Base-by-base conservation (phyloP, 2,113 vertebrate genomes). In the Alethe diademata region DNA sequence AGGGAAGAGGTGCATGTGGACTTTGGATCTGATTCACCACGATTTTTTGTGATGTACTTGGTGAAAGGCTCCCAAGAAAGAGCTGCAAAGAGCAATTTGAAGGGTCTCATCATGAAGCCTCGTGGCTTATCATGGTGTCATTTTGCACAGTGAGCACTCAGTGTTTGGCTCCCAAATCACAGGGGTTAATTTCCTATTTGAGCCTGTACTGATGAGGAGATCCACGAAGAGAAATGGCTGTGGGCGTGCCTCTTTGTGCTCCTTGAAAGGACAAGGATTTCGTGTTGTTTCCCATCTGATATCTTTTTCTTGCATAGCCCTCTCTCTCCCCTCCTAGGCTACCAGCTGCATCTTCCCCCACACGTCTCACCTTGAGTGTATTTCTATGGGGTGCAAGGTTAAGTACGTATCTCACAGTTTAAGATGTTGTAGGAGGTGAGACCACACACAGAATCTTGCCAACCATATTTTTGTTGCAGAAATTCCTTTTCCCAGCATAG, bases 101-200 rank as follows among this genome's bases (percentile, higher is more conserved):
- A 48, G 50, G 47, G 24, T 10, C 60, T 69, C 25, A 5, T 25
- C 20, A 11, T 36, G 61, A 29, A 82, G 15, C 47, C 66, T 64
- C 12, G 1, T 38, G 2, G 8, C 51, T 47, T 13, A 48, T 83
- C 17, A 1, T 38, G n/a, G 18, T 15, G 11, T 70, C 0, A 0
- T 60, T 80, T 82, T 70, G 47, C 1, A 0, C 19, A 5, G 38
- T 8, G 22, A 86, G 19, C 29, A 6, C 40, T 36, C 24, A 6
- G 12, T 6, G 29, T 61, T 60, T 20, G 29, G 8, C 42, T 88
- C 51, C 51, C 33, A 29, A 45, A 36, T 20, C 47, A 28, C 31
- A 8, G 51, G 35, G 29, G 3, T 66, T 65, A 1, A 54, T 71
- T 54, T 91, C 35, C 26, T 33, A 1, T 48, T 24, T 20, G 33